Evolutionary conservation across 64 coral and sea anemone species (phyloP), one percentile per base, ranked within the genome.

Genomic region (Pocillopora verrucosa): DNA sequence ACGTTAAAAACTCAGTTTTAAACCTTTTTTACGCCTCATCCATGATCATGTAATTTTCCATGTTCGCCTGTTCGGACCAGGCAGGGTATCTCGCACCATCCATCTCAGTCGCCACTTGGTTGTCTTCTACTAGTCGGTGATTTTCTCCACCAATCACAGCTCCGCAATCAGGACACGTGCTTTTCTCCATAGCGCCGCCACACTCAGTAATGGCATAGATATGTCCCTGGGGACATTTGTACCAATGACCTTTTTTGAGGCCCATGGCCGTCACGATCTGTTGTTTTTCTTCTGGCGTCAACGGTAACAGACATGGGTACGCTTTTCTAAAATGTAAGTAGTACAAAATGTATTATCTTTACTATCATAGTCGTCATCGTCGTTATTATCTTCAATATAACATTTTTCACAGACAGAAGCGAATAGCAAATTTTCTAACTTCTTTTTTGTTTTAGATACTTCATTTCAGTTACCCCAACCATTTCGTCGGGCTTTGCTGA

Each of bases 31-130:
- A 82, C 64, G 79, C 79, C 64, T 82, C 79, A 36, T 82, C 79
- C 30, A 30, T 30, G 36, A 82, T 82, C 2, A 63, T 87, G 86
- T 98, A 98, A 90, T 98, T 98, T 85, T 68, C 57, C 59, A 98
- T 72, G 76, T 98, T 98, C 20, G 96, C 92, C 72, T 94, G 92
- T 67, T 98, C 92, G 58, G 96, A 98, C 96, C 96, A 98, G 11
- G 96, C 96, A 11, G 96, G 2, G 75, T 86, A 80, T 11, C 65
- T 65, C 58, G 92, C 96, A n/a, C 89, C 96, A 57, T 94, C 96
- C 96, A 98, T 98, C n/a, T 98, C 95, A 13, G 92, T 65, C 4
- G 95, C 95, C 14, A 98, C 25, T 37, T 79, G 36, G 75, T 98
- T 98, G 3, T 89, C 92, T 57, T 89, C 92, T 36, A 13, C 80